Evolutionary conservation across 2,113 vertebrate genomes (phyloP).

Genomic region (Sterrhoptilus dennistouni): DNA sequence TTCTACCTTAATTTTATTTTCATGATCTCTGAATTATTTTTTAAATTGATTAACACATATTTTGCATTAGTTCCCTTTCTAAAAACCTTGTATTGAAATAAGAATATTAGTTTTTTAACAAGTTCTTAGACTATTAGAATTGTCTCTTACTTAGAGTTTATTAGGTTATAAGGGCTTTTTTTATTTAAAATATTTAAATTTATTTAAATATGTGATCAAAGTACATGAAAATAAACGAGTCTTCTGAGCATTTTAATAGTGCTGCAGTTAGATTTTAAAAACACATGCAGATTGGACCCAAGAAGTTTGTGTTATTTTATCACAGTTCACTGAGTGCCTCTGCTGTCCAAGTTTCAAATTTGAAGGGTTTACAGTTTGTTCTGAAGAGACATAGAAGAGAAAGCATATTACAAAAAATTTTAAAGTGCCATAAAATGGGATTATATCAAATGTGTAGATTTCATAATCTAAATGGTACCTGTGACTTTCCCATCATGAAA

Average conservation of each 20-base stretch:
- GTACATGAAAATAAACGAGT: background rate
- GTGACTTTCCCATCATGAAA: background rate
- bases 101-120: background rate
- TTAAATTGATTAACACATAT: background rate
- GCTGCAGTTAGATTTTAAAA: background rate
- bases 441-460: background rate
- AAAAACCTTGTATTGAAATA: background rate
- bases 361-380: background rate
- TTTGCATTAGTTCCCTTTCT: background rate
- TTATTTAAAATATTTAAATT: background rate
- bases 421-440: fast-evolving
- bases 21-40: background rate
- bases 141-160: background rate
- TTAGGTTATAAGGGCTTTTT: background rate
- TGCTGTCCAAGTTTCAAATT: background rate
- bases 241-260: background rate
- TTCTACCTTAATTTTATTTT: background rate
- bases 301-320: background rate
- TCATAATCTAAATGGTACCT: background rate
- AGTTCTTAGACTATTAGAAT: background rate
- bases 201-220: background rate
- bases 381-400: background rate
- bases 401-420: background rate
- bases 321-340: background rate
- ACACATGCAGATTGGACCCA: background rate